Evolutionary conservation across 2,888 invertebrate species (phyloP), one percentile per base, ranked within the genome.

Genomic region (Candidula unifasciata): DNA sequence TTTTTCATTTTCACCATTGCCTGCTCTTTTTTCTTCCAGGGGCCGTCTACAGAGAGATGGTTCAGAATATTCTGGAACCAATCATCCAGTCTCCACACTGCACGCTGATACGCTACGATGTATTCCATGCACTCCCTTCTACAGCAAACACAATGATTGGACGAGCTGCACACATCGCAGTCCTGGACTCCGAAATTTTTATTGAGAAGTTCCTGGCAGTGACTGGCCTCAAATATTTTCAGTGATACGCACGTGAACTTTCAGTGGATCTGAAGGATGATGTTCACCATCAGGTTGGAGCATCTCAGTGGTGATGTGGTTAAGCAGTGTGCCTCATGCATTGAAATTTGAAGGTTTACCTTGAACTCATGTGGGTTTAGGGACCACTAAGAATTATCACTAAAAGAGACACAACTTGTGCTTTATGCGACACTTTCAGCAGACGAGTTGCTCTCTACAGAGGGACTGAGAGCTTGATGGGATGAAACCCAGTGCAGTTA

Each of bases 161-260:
- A 87, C 95, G 98, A 90, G 98, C 98, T 24, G 99, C 99, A 21
- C 99, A 99, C 95, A 98, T 99, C 92, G 99, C 99, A 80, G 98
- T 98, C 52, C 95, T 99, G 83, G 99, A 99, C 95, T 99, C 98
- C 18, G 98, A 99, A 94, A 95, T 98, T 82, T 99, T 99, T 94
- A 98, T 99, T 89, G 99, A 99, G 94, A 99, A 99, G 94, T 98
- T 99, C 94, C 96, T 99, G 92, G 96, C 97, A 83, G 98, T 99
- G 86, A 97, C 97, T 83, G 98, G 97, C 87, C 95, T 98, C 83
- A 98, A 98, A 94, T 99, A 98, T 94, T 99, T 99, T 84, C 91
- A 92, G 80, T 88, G 76, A 86, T 37, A 30, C n/a, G 1, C 3
- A 74, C 16, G n/a, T 68, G 16, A 27, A 24, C 68, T 60, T 60